These are phyloP conservation scores for Mionectes macconnelli DNA, from an alignment of 2,113 vertebrate genomes.

Conservation along the genomic window DNA sequence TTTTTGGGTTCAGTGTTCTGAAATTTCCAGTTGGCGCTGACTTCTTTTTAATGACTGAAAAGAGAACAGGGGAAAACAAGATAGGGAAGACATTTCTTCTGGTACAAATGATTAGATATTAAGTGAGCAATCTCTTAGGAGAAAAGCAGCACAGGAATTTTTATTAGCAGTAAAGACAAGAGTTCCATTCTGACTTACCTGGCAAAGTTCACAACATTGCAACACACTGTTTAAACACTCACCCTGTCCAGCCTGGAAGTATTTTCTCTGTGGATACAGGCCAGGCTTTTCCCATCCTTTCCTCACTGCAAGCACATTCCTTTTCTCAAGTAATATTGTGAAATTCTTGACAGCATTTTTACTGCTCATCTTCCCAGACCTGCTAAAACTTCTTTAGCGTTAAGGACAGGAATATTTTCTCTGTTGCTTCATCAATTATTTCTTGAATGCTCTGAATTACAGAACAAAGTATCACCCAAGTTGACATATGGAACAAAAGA, in stretches of 20 bases:
- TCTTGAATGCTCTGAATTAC: not conserved
- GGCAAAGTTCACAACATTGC: not conserved
- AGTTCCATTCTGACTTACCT: conserved; percentile 17
- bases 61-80: not conserved
- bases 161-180: not conserved
- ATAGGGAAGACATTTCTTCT: not conserved
- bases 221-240: not conserved
- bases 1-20: not conserved
- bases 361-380: not conserved
- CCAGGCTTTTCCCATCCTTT: not conserved
- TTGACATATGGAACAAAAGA: not conserved
- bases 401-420: not conserved
- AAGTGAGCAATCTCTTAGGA: not conserved
- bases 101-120: not conserved
- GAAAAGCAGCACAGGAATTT: not conserved
- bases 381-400: not conserved
- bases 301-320: not conserved
- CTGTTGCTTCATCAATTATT: not conserved
- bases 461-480: not conserved
- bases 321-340: not conserved
- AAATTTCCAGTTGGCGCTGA: not conserved
- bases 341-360: not conserved
- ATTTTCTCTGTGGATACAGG: conserved; percentile 4
- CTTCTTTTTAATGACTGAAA: not conserved
- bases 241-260: conserved; percentile 7